Conservation (phyloP, 2,113 vertebrate species). For the Cynopterus brachyotis region DNA sequence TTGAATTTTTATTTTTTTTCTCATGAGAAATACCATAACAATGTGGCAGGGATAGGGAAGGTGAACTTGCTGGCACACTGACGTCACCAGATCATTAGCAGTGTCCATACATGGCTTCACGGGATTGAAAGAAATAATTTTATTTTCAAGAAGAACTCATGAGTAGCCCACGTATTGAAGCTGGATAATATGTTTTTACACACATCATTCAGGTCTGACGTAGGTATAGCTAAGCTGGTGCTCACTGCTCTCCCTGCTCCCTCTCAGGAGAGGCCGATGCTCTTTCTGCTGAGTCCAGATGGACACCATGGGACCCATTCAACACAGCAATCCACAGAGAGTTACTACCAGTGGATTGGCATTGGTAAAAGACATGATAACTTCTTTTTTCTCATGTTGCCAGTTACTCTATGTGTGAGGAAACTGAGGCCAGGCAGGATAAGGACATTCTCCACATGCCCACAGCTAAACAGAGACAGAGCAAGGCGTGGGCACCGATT, state of each 20-base stretch:
- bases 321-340: no score
- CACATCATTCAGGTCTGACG: no score
- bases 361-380: not conserved
- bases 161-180: fast-evolving
- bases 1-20: not conserved
- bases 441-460: not conserved
- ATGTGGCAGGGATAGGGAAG: not conserved
- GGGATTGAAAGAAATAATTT: not conserved
- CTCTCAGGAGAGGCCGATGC: not conserved
- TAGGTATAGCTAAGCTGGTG: not conserved
- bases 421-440: not conserved
- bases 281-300: not conserved
- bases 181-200: not conserved
- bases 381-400: not conserved
- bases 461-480: not conserved
- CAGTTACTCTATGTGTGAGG: not conserved
- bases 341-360: not conserved
- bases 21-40: not conserved
- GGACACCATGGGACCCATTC: not conserved
- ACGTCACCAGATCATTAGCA: not conserved
- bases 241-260: not conserved
- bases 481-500: not conserved
- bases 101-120: not conserved
- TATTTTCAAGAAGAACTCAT: not conserved
- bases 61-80: not conserved